These are phyloP conservation scores for Agapostemon virescens DNA, from an alignment of 2,888 invertebrate species.

Conservation along the genomic window DNA sequence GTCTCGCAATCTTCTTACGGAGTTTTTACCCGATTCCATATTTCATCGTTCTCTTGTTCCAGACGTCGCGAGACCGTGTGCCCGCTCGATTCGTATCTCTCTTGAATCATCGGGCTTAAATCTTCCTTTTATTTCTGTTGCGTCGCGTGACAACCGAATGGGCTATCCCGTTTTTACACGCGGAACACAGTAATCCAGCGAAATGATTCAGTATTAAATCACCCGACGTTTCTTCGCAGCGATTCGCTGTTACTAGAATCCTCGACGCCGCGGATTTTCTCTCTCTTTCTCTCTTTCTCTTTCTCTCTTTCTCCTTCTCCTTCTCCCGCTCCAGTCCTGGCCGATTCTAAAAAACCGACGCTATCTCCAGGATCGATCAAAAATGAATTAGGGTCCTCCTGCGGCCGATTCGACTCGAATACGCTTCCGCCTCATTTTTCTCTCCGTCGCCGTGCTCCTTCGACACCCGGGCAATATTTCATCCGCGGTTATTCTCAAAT, in stretches of 20 bases:
- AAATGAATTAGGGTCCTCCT: conserved; percentile 50
- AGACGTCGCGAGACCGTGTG: background rate
- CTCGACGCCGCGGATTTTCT: background rate
- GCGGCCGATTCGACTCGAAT: conserved; percentile 49
- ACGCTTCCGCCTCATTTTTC: conserved; percentile 52
- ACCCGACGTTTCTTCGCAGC: conserved; percentile 2
- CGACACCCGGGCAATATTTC: conserved; percentile 47
- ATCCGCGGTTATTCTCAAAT: conserved; percentile 49
- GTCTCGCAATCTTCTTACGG: background rate
- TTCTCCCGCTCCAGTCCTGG: background rate
- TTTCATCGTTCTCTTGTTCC: conserved; percentile 18
- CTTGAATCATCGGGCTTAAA: conserved; percentile 13
- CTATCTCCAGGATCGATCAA: conserved; percentile 41
- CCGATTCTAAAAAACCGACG: conserved; percentile 28
- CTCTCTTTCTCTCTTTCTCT: background rate
- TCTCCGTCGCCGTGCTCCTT: conserved; percentile 23
- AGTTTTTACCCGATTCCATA: conserved; percentile 12
- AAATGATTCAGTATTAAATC: conserved; percentile 22
- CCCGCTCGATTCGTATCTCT: conserved; percentile 9
- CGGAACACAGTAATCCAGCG: conserved; percentile 1
- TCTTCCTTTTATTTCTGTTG: conserved; percentile 16
- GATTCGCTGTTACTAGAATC: conserved; percentile 25
- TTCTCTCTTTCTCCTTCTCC: background rate
- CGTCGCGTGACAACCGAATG: background rate
- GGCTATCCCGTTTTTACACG: conserved; percentile 16